phyloP scores from a whole-genome alignment of 2,888 invertebrate genomes.

The Ichneumoninae sp. region DNA sequence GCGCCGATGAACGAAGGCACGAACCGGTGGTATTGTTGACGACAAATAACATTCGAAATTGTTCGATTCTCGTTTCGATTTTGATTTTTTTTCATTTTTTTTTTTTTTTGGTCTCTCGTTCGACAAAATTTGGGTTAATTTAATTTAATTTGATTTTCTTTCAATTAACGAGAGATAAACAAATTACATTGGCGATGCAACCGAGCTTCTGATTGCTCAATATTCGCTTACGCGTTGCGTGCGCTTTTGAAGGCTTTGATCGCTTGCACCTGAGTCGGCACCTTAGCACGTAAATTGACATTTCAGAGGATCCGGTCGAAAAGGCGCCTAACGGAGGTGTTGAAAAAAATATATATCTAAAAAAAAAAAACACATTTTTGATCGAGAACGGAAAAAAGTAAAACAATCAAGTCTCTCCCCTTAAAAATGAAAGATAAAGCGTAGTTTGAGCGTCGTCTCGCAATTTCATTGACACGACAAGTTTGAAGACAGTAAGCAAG shows the following conservation, averaged over 20 bases:
- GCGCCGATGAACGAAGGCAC: slow-evolving; percentile 3
- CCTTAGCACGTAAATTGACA: slow-evolving; percentile 65
- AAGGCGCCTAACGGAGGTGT: slow-evolving; percentile 20
- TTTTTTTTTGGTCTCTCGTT: slow-evolving; percentile 51
- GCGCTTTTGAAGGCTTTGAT: slow-evolving; percentile 64
- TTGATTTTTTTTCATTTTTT: neutral
- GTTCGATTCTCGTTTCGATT: neutral
- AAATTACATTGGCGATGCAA: slow-evolving; percentile 56
- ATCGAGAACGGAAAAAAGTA: slow-evolving; percentile 33
- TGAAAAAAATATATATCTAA: slow-evolving; percentile 3
- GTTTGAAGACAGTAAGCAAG: slow-evolving; percentile 31
- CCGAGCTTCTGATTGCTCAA: slow-evolving; percentile 68
- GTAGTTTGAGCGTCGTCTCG: slow-evolving; percentile 48
- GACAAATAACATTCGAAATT: slow-evolving; percentile 22
- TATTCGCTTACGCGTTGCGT: slow-evolving; percentile 69
- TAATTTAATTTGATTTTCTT: slow-evolving; percentile 12
- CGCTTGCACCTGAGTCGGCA: slow-evolving; percentile 69
- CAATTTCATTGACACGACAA: slow-evolving; percentile 51
- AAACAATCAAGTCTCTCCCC: slow-evolving; percentile 15
- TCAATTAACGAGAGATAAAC: slow-evolving; percentile 26
- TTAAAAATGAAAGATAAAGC: slow-evolving; percentile 42
- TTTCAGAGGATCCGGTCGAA: slow-evolving; percentile 55
- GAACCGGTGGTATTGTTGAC: neutral
- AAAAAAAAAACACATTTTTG: neutral
- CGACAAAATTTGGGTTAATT: slow-evolving; percentile 60